These are phyloP conservation scores for Dendrocincla tyrannina DNA, from an alignment of 2,797 vertebrate species.

Conservation along the genomic window DNA sequence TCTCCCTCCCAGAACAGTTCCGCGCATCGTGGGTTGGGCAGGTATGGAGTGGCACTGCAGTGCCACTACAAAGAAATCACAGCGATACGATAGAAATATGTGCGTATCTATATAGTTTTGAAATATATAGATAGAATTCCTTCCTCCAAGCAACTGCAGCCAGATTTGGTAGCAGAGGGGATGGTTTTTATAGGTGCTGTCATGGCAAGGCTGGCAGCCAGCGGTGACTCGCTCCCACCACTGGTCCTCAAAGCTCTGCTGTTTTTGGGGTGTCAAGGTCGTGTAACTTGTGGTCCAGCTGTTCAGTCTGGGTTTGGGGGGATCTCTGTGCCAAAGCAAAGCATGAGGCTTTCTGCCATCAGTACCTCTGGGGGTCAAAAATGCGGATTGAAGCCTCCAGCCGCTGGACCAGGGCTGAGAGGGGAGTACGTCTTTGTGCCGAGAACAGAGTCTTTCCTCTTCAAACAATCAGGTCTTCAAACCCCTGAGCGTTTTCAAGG, in stretches of 20 bases:
- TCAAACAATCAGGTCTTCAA: constrained; percentile 26
- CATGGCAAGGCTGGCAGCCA: not conserved
- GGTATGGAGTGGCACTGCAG: not conserved
- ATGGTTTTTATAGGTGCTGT: not conserved
- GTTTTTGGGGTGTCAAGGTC: not conserved
- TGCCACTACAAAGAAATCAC: not conserved
- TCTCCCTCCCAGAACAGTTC: not conserved
- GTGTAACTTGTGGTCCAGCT: accelerated
- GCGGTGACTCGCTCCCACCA: accelerated
- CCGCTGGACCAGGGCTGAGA: not conserved
- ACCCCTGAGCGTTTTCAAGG: not conserved
- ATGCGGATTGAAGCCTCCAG: not conserved
- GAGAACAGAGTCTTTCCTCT: constrained; percentile 12
- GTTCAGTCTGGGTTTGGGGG: not conserved
- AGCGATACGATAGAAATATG: accelerated
- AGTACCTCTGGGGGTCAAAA: not conserved
- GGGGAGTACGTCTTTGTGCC: constrained; percentile 9
- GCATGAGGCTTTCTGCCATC: accelerated
- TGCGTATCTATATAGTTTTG: accelerated
- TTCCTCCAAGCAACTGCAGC: accelerated
- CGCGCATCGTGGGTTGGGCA: accelerated
- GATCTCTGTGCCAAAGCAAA: not conserved
- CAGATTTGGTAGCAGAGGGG: not conserved
- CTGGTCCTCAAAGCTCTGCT: not conserved
- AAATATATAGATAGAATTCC: accelerated